Base-by-base conservation (phyloP, 2,113 vertebrate genomes). In the Micronycteris hirsuta region DNA sequence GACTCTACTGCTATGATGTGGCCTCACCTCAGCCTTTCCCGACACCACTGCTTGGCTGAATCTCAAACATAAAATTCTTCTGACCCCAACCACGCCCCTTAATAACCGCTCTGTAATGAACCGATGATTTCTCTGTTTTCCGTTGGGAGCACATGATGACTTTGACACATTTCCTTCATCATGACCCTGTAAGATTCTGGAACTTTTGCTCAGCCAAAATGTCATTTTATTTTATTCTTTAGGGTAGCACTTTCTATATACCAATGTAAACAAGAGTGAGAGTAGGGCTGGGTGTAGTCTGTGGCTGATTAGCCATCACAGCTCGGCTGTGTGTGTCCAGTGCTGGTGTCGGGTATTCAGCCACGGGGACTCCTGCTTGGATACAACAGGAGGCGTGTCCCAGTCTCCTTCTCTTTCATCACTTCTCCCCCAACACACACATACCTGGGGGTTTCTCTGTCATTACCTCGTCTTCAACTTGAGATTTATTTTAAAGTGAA, bases 201-300 rank as follows among this genome's bases (percentile, higher is more conserved):
- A 97, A 97, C 70, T 96, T 97, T 76, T 67, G 43, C 70, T 86
- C 38, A 97, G 65, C 10, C 76, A 93, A 90, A 80, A 95, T 96
- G 56, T 77, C 91, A 91, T 95, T 88, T 97, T 86, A 94, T 74
- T 97, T 97, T 97, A 92, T 80, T 96, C 71, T 93, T 96, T 96
- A 96, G 95, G 68, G 41, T 96, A 76, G 92, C 87, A 85, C 76
- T 96, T 97, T 97, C 94, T 67, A 74, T 14, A 58, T 96, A 85
- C 77, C 97, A 95, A 96, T 87, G 47, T 20, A 47, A 47, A 31
- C 28, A 49, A 36, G 6, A 28, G 12, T 24, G 28, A 71, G 70
- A 58, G 8, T 45, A 61, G 45, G 9, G 14, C 16, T 22, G 41
- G 33, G 8, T 45, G 8, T 14, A 61, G 2, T 38, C 41, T 58